phyloP scores from a whole-genome alignment of 1,140 invertebrate species.

The Rhopalosiphum padi region DNA sequence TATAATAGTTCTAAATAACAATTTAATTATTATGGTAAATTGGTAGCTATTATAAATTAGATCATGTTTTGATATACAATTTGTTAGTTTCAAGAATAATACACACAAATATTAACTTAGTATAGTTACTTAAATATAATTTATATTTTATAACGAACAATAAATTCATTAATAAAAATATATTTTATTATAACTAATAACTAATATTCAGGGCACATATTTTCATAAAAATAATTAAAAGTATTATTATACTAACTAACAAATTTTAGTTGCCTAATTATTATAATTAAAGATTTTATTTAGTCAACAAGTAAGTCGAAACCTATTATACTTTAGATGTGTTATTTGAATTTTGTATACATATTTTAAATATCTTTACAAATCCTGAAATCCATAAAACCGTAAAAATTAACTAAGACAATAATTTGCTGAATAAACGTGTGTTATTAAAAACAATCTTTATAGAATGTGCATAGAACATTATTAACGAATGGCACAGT shows the following conservation, averaged over 20 bases:
- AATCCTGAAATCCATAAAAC: too few relatives aligned
- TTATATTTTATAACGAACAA: background rate
- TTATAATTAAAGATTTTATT: background rate
- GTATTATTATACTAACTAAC: background rate
- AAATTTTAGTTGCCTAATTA: background rate
- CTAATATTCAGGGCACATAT: background rate
- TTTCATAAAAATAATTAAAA: background rate
- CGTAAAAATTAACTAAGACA: background rate
- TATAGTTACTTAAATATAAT: background rate
- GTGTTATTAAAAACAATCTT: too few relatives aligned
- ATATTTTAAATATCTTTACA: background rate
- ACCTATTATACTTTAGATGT: background rate
- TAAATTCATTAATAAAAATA: background rate
- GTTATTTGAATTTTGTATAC: background rate
- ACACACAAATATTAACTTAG: background rate
- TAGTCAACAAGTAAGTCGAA: background rate
- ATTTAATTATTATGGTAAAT: background rate
- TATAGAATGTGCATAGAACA: too few relatives aligned
- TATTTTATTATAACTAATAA: too few relatives aligned
- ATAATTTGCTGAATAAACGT: background rate
- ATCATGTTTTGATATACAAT: too few relatives aligned
- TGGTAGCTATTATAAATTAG: too few relatives aligned
- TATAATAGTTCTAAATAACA: background rate
- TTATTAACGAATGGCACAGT: too few relatives aligned
- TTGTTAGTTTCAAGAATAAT: too few relatives aligned